Evolutionary conservation across 1,140 invertebrate species (phyloP), one percentile per base, ranked within the genome.

Genomic region (Sycobia sp.): DNA sequence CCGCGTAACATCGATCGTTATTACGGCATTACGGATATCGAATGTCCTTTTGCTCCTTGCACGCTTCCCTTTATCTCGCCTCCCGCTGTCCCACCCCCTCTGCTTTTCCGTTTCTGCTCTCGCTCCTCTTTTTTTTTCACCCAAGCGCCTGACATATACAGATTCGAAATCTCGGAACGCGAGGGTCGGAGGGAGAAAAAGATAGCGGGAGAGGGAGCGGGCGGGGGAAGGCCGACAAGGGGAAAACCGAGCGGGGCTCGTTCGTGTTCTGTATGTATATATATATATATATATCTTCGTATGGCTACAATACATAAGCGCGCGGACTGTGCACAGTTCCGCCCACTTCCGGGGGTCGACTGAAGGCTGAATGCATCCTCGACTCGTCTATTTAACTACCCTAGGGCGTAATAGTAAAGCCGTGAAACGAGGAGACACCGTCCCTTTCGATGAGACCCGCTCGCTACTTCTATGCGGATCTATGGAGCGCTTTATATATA

Each of bases 1-100:
- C n/a, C n/a, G 65, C 13, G 63, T 39, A 59, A 55, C 55, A 47
- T 58, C 53, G 69, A 68, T 73, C 67, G 70, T 73, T 74, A 77
- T 77, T 77, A 73, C 71, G 68, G 69, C 62, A 77, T 75, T 75
- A 72, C 69, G 67, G 71, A 73, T 75, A 77, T 77, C 74, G 71
- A 74, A 77, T 77, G 74, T 77, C 74, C 71, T 75, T 75, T 77
- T 62, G 66, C 47, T 39, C 55, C 60, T 38, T 57, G 20, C n/a
- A n/a, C n/a, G n/a, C n/a, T n/a, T n/a, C n/a, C n/a, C n/a, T n/a
- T n/a, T n/a, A n/a, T n/a, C n/a, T n/a, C 47, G 41, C 59, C 58
- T 66, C 59, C 46, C 44, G n/a, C 32, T 59, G 51, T 67, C 39
- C 47, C 61, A 62, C 59, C 59, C 61, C 32, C 32, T 27, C 34